Base-by-base conservation (phyloP, 2,797 vertebrate genomes). In the Lutjanus campechanus region DNA sequence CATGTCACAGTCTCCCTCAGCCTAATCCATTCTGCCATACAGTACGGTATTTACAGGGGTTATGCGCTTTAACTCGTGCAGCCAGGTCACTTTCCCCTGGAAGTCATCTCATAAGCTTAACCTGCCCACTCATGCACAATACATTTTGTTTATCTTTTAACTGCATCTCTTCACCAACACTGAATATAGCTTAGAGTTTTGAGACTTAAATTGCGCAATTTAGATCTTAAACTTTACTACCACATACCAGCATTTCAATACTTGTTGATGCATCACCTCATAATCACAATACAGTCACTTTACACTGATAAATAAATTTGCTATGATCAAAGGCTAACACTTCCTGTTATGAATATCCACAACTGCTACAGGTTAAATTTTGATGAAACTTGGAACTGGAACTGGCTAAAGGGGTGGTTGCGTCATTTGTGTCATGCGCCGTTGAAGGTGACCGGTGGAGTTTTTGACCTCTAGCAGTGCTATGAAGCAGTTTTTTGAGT, bases 21-120 rank as follows among this genome's bases (percentile, higher is more conserved):
- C 44, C 84, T 95, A 94, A 95, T 94, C 94, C 89, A 90, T 82
- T 69, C 76, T 73, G 77, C 87, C 78, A 59, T 75, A 83, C 83
- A 85, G 88, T 83, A 84, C 79, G 11, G 75, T 74, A 79, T 85
- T 92, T 86, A 81, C 81, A 60, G 61, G 69, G 84, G 83, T 83
- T 80, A 82, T 82, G 77, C 7, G 83, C 79, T 86, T 77, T 76
- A 81, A 84, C 84, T 60, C 17, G 53, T 83, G 73, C 78, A 83
- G 86, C 83, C 81, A 60, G 86, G 85, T 88, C 89, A 85, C 86
- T 87, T 87, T 91, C 86, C 72, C n/a, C 75, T 82, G 51, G 58
- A 82, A 74, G 81, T 80, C 81, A 79, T 51, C 79, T 79, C 77
- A 80, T 40, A 56, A 53, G 78, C 69, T 88, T 69, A 86, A 56